A percentile compares a stretch with the other conserved stretches of the same genome.
Conservation (phyloP, 2,113 vertebrate genomes). For the Pseudorectes ferrugineus region DNA sequence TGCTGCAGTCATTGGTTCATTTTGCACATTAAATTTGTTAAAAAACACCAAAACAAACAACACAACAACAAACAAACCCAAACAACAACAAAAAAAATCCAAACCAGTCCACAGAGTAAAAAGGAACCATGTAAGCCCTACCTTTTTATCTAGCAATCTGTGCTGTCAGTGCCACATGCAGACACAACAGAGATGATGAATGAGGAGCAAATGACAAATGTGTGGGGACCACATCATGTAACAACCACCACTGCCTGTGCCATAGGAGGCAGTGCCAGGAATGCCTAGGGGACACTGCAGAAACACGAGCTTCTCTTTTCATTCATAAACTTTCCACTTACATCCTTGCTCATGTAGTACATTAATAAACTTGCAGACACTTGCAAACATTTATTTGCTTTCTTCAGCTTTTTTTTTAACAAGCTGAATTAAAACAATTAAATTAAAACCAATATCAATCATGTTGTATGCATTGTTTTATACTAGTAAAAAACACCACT, state of each 20-base stretch:
- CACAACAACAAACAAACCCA: background rate
- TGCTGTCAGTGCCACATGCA: background rate
- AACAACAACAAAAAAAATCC: background rate
- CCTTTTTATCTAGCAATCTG: background rate
- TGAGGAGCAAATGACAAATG: background rate
- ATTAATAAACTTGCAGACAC: background rate
- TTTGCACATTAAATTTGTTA: background rate
- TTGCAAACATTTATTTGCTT: background rate
- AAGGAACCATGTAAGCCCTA: background rate
- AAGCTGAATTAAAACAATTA: background rate
- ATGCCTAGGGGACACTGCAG: background rate
- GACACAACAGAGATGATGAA: background rate
- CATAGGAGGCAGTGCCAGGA: background rate
- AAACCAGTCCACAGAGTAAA: background rate
- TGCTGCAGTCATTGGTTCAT: background rate
- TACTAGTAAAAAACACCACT: background rate
- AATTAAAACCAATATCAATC: background rate
- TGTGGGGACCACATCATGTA: background rate
- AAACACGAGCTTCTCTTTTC: background rate
- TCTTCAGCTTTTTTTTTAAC: background rate
- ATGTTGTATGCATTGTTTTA: background rate
- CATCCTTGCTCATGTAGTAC: background rate
- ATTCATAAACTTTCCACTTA: background rate
- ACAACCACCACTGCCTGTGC: background rate
- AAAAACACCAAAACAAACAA: background rate